Percentiles rank a stretch among this genome's conserved stretches.
phyloP scores from a whole-genome alignment of 30 jellyfish, hydroid and myxozoan species.

The Cassiopea andromeda region DNA sequence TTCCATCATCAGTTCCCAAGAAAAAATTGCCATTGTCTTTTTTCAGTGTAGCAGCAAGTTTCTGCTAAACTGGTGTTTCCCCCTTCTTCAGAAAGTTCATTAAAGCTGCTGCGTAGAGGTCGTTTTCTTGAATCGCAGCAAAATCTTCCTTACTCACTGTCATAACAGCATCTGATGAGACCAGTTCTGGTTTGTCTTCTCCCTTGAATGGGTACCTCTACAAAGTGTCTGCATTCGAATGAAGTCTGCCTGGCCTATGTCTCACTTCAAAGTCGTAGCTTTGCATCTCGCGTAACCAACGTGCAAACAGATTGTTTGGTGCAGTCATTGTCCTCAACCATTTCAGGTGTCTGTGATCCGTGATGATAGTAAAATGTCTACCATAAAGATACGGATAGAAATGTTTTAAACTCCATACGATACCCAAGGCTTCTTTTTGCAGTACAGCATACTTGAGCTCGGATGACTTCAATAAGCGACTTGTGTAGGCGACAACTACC shows the following conservation, averaged over 20 bases:
- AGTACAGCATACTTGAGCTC: constrained; percentile 60
- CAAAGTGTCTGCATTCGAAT: constrained; percentile 46
- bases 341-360: constrained; percentile 64
- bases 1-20: constrained; percentile 55
- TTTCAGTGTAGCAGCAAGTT: constrained; percentile 30
- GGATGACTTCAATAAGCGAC: constrained; percentile 41
- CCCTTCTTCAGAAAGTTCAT: background rate
- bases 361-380: constrained; percentile 48
- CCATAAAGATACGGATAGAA: constrained; percentile 64
- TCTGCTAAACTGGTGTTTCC: constrained; percentile 29
- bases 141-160: background rate
- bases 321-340: constrained; percentile 66
- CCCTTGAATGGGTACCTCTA: constrained; percentile 56
- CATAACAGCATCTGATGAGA: background rate
- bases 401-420: constrained; percentile 63
- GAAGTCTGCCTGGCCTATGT: constrained; percentile 28
- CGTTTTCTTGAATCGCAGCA: constrained; percentile 30
- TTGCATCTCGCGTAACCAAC: constrained; percentile 73
- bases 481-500: constrained; percentile 52
- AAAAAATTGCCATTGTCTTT: constrained; percentile 16
- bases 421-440: constrained; percentile 61
- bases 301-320: constrained; percentile 64
- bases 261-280: constrained; percentile 52
- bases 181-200: constrained; percentile 28
- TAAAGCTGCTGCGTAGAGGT: constrained; percentile 48